Evolutionary conservation across 2,113 vertebrate genomes (phyloP).

Genomic region (Pholis gunnellus): DNA sequence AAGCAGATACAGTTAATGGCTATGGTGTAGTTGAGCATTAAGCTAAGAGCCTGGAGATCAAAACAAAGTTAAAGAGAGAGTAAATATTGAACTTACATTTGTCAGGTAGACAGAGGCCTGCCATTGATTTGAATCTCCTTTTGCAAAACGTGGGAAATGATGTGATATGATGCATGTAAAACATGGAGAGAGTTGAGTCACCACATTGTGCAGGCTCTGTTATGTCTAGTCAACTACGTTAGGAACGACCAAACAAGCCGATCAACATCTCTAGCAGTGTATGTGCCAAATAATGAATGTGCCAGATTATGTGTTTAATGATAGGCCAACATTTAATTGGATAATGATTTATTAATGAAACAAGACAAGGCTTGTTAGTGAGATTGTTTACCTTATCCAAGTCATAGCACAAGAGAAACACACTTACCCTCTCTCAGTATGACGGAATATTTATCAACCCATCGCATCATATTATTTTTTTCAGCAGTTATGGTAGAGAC

Average conservation of each 20-base stretch:
- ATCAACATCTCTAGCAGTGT: not conserved
- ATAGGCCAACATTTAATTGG: not conserved
- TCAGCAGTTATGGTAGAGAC: not conserved
- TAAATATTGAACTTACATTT: not conserved
- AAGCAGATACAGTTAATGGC: not conserved
- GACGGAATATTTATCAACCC: not conserved
- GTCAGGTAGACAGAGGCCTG: not conserved
- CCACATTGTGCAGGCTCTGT: not conserved
- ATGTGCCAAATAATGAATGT: constrained; percentile 1
- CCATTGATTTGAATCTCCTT: not conserved
- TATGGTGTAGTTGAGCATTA: not conserved
- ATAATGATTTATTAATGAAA: not conserved
- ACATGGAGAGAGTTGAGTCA: not conserved
- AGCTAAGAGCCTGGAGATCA: not conserved
- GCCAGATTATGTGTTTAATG: not conserved
- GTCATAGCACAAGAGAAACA: not conserved
- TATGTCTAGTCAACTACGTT: not conserved
- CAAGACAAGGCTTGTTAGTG: not conserved
- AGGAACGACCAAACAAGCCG: not conserved
- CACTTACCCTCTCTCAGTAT: not conserved
- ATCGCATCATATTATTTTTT: not conserved
- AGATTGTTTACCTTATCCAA: not conserved
- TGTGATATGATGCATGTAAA: not conserved
- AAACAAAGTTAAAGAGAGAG: not conserved
- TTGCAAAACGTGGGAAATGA: not conserved